Percentiles rank a stretch among this genome's conserved stretches.
Evolutionary conservation across 2,113 vertebrate genomes (phyloP).

Genomic region (Ivindomyrus marchei): DNA sequence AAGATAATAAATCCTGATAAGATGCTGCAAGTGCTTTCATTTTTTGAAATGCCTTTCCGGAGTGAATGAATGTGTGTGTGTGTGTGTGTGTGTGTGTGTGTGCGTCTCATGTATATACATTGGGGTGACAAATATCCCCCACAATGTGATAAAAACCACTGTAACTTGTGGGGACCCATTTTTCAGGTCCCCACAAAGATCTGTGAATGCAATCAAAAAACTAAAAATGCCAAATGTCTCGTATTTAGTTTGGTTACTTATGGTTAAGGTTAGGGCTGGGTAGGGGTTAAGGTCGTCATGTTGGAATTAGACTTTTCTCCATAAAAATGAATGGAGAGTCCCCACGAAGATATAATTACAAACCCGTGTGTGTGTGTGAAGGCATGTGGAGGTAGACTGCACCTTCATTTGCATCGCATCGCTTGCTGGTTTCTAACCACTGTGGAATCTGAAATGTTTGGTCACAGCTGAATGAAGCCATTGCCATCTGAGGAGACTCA

Average conservation of each 20-base stretch:
- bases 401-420: constrained; percentile 38
- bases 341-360: neutral
- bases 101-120: neutral
- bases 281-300: neutral
- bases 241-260: neutral
- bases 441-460: constrained; percentile 36
- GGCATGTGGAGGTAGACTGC: neutral
- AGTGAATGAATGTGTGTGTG: constrained; percentile 37
- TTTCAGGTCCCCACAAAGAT: neutral
- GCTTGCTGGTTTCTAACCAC: constrained; percentile 34
- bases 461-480: constrained; percentile 55
- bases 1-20: constrained; percentile 63
- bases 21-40: constrained; percentile 48
- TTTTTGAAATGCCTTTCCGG: constrained; percentile 44
- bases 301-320: neutral
- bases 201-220: neutral
- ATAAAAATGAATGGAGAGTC: neutral
- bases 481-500: constrained; percentile 25
- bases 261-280: neutral
- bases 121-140: neutral
- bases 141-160: neutral
- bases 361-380: neutral
- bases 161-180: neutral
- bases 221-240: neutral
- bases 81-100: neutral